Base-by-base conservation (phyloP, 1,140 invertebrate genomes). In the Carcinoscorpius rotundicauda region DNA sequence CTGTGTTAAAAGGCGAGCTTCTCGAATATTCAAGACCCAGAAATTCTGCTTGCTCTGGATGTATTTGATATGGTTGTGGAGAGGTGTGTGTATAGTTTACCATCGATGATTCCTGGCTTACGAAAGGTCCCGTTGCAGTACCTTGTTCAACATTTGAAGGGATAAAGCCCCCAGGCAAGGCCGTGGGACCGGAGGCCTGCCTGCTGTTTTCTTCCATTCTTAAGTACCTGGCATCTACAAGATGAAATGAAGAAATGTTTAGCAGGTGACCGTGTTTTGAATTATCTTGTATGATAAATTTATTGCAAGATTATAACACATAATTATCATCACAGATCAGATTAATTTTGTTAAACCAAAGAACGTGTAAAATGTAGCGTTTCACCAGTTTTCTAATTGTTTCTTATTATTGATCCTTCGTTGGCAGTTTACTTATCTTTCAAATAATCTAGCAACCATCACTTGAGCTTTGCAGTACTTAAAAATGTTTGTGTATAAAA, bases 161-260 rank as follows among this genome's bases (percentile, higher is more conserved):
- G 53, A 52, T 59, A 66, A 66, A 69, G 29, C 63, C 58, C 56
- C 62, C 63, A 57, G 68, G 68, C 57, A 69, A 53, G 48, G 60
- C 65, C 52, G 65, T 51, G 6, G 65, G 65, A 29, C 64, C 56
- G 52, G 65, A 48, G 52, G 60, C 64, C 52, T 69, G 68, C 62
- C 62, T 60, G 48, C 68, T 60, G 51, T 64, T 69, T 56, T 69
- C 68, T 53, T 63, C 66, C 68, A 69, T 69, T 48, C 53, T 64
- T 63, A 55, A 52, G 4, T 9, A 9, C 49, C 60, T 11, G 58
- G 59, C 66, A 61, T 50, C 6, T 67, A 49, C 53, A 64, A 64
- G 58, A 53, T 4, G 9, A 53, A 6, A 62, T 53, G 48, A 60
- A 49, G 29, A 29, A 29, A 29, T 29, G 29, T 29, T 29, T 29